Percentiles rank a stretch among this genome's conserved stretches.
These are phyloP conservation scores for Thermophis baileyi DNA, from an alignment of 2,113 vertebrate species.

Conservation along the genomic window DNA sequence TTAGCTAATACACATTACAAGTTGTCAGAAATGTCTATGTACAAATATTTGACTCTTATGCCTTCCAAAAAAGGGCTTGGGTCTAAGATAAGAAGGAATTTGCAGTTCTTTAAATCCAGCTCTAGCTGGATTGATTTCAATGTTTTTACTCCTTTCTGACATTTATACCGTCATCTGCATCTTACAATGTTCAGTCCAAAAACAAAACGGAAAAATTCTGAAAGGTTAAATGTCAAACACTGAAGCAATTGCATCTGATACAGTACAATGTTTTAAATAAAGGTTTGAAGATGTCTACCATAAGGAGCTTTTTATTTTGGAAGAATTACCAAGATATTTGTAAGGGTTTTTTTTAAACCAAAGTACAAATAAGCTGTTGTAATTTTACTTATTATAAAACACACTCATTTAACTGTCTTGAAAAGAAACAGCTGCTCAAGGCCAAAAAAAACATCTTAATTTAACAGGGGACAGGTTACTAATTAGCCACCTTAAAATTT, in stretches of 20 bases:
- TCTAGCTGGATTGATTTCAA: constrained; percentile 61
- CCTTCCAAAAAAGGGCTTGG: constrained; percentile 27
- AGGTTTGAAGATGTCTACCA: constrained; percentile 56
- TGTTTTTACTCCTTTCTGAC: constrained; percentile 31
- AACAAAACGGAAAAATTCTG: constrained; percentile 41
- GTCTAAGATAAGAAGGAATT: constrained; percentile 42
- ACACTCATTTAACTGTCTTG: constrained; percentile 55
- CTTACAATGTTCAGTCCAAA: constrained; percentile 54
- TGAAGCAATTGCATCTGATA: constrained; percentile 33
- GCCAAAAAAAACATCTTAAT: constrained; percentile 44
- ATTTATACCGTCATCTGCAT: constrained; percentile 45
- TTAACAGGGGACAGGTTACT: constrained; percentile 37
- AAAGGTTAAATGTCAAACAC: constrained; percentile 34
- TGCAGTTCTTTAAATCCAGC: constrained; percentile 50
- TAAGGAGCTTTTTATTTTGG: constrained; percentile 58
- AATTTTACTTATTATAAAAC: constrained; percentile 64
- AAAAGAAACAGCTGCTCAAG: constrained; percentile 58
- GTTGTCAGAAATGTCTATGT: constrained; percentile 49
- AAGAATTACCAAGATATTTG: constrained; percentile 46
- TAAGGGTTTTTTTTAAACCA: constrained; percentile 34
- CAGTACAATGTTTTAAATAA: constrained; percentile 56
- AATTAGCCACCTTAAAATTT: constrained; percentile 41
- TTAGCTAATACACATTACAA: constrained; percentile 52
- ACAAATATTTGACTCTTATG: constrained; percentile 44
- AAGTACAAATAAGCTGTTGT: constrained; percentile 47